Conservation (phyloP, 1,140 invertebrate species). For the Cotesia chilonis region DNA sequence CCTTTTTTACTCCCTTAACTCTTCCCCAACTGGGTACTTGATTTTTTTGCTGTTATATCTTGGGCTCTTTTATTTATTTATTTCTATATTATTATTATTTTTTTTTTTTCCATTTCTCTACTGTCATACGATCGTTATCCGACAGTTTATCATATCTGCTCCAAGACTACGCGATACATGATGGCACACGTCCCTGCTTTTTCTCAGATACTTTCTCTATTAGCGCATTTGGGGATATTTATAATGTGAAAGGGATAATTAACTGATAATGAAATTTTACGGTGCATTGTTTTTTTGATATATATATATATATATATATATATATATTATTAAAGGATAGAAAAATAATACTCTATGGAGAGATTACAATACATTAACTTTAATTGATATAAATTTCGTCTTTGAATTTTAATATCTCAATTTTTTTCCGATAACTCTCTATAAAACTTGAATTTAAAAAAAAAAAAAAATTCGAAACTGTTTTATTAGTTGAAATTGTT, state of each 20-base stretch:
- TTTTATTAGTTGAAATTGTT: too few relatives aligned
- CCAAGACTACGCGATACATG: conserved; percentile 37
- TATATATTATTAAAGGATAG: too few relatives aligned
- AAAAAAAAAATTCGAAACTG: too few relatives aligned
- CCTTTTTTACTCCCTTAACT: conserved; percentile 40
- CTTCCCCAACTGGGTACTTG: background rate
- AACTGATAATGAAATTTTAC: conserved; percentile 24
- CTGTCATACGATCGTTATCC: conserved; percentile 55
- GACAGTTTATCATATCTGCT: conserved; percentile 61
- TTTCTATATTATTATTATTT: background rate
- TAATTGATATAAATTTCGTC: too few relatives aligned
- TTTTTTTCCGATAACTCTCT: too few relatives aligned
- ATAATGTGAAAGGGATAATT: conserved; percentile 26
- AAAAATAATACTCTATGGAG: too few relatives aligned
- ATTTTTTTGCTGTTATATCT: background rate
- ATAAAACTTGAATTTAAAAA: too few relatives aligned
- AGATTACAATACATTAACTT: too few relatives aligned
- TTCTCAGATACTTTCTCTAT: background rate
- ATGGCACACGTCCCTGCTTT: conserved; percentile 30
- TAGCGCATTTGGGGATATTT: conserved; percentile 5
- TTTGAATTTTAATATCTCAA: too few relatives aligned
- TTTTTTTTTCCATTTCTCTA: conserved; percentile 12
- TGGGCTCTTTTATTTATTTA: background rate
- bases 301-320: too few relatives aligned
- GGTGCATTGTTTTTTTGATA: too few relatives aligned